Base-by-base conservation (phyloP, 2,113 vertebrate species). In the Pterocles burchelli region DNA sequence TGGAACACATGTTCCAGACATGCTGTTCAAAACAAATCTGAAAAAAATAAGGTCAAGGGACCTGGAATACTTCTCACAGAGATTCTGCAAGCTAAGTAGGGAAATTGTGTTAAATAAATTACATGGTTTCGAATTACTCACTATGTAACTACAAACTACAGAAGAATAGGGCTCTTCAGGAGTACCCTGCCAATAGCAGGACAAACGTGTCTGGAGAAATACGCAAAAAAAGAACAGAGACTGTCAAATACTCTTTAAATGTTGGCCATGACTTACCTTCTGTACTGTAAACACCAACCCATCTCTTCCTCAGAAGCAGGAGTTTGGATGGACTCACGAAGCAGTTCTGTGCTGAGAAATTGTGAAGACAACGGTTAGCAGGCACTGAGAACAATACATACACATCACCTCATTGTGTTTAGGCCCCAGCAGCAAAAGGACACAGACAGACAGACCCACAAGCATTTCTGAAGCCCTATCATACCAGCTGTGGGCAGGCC, bases 1-100 rank as follows among this genome's bases (percentile, higher is more conserved):
- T 15, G 49, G 93, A 95, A 91, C 94, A 92, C 87, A 54, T 93
- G 91, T 91, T 93, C 88, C 94, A 97, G 85, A 72, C 85, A n/a
- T 25, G 74, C 74, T 91, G 84, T 52, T 94, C 67, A 91, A 94
- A 95, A 96, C 71, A 94, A 89, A 93, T 22, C 82, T 91, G 84
- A 84, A 92, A 89, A 79, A 94, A 92, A 38, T 28, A 85, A 76
- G 61, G 73, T 89, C 89, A 89, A 93, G 71, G n/a, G 43, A 89
- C 89, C 85, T 73, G 81, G 70, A 85, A 65, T 88, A 93, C 68
- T 95, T 94, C 93, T 93, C 70, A 89, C 57, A 88, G 82, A 87
- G 89, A 89, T 94, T 91, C 89, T 82, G 71, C 84, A 85, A 96
- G 84, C 70, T 72, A 91, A 93, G 81, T 48, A 85, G 74, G 58